Percentiles rank a stretch among this genome's conserved stretches.
These are phyloP conservation scores for Dromiciops gliroides DNA, from an alignment of 2,113 vertebrate species.

Conservation along the genomic window DNA sequence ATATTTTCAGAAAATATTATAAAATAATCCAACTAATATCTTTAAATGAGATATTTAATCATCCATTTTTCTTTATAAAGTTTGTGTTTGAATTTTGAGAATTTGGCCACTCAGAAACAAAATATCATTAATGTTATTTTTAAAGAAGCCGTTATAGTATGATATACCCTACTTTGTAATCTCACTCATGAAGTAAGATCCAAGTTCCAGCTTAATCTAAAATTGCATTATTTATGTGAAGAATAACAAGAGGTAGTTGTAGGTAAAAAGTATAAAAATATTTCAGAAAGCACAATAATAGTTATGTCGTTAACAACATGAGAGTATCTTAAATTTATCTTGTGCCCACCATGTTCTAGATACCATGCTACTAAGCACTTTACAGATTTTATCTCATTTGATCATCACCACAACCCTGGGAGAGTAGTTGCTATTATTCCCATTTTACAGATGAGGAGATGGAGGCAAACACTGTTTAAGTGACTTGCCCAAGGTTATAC, in stretches of 20 bases:
- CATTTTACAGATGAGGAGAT: neutral
- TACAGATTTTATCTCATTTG: neutral
- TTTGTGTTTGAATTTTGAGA: neutral
- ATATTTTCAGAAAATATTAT: neutral
- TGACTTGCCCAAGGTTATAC: neutral
- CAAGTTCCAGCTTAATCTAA: too few relatives aligned
- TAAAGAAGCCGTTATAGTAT: neutral
- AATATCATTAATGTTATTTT: accelerated
- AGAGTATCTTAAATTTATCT: neutral
- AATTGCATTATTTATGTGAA: neutral
- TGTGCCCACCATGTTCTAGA: neutral
- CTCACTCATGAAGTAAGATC: accelerated
- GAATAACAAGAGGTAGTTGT: neutral
- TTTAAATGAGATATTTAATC: neutral
- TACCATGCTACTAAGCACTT: neutral
- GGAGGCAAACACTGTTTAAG: neutral
- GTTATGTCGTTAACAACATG: neutral
- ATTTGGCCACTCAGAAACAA: neutral
- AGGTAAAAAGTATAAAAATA: neutral
- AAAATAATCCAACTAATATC: neutral
- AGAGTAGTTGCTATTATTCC: neutral
- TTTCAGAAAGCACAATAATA: neutral
- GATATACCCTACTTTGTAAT: neutral
- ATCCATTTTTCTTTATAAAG: neutral
- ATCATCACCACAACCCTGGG: neutral